Conservation (phyloP, 2,888 invertebrate genomes). For the Drosophila monieri region DNA sequence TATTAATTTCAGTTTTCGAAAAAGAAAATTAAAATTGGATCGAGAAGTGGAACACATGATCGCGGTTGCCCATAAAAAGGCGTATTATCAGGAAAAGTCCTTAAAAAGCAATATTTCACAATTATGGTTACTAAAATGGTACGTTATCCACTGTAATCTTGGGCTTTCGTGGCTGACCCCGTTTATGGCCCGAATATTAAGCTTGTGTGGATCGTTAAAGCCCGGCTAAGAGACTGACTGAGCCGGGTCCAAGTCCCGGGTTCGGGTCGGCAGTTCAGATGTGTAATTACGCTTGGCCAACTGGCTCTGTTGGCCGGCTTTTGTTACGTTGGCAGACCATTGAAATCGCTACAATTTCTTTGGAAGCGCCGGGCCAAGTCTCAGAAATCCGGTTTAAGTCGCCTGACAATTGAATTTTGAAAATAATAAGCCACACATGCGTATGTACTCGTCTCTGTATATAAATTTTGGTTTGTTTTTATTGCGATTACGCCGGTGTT, state of each 20-base stretch:
- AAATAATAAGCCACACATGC: conserved; percentile 47
- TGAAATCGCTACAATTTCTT: conserved; percentile 58
- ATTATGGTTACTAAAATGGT: conserved; percentile 5
- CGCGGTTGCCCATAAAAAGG: background rate
- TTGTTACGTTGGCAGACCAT: conserved; percentile 32
- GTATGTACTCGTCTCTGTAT: conserved; percentile 13
- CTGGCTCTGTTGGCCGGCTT: conserved; percentile 18
- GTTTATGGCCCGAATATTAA: conserved; percentile 22
- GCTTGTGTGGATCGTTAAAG: conserved; percentile 52
- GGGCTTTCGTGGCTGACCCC: conserved; percentile 16
- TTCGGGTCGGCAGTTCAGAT: conserved; percentile 37
- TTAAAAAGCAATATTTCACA: background rate
- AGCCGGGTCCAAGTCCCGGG: conserved; percentile 31
- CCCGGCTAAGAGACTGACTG: conserved; percentile 3
- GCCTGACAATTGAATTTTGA: conserved; percentile 45
- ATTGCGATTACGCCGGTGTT: conserved; percentile 47
- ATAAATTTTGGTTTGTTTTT: conserved; percentile 33
- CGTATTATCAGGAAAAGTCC: background rate
- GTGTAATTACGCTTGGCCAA: conserved; percentile 48
- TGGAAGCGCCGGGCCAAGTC: conserved; percentile 55
- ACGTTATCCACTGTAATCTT: conserved; percentile 18
- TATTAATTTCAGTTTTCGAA: background rate
- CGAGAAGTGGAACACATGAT: background rate
- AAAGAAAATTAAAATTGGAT: background rate
- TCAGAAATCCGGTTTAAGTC: conserved; percentile 56